Evolutionary conservation across 2,113 vertebrate species (phyloP), one percentile per base, ranked within the genome.

Genomic region (Tragulus kanchil): DNA sequence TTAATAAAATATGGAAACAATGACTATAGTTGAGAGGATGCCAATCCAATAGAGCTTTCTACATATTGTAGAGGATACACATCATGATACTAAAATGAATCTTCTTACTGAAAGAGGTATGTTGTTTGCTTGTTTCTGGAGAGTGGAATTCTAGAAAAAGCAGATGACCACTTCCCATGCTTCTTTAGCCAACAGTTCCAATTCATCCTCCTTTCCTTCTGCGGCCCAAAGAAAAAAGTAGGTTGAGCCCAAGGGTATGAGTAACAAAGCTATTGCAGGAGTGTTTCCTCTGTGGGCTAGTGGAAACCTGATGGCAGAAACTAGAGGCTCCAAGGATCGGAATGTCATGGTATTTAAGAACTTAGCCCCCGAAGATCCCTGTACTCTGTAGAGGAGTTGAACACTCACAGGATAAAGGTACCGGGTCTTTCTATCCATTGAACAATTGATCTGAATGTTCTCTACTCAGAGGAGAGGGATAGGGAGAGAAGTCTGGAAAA

Each of bases 1-100:
- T 89, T 87, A 79, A 81, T 89, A 45, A 95, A 86, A 84, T 67
- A 62, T 62, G 8, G 45, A 73, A 62, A 59, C 26, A 25, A 31
- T 78, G 19, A 69, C 48, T 92, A n/a, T 14, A 91, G 25, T 69
- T 75, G 31, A 88, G 85, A 88, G 19, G 26, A 64, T 21, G 16
- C 3, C 82, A 89, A 42, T 8, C 11, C 17, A 75, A 13, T 14
- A 90, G 61, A 71, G 15, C 5, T 64, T 81, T 91, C 52, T 84
- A 36, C 9, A 69, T 21, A 13, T 54, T 71, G 8, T 87, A 36
- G 88, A 64, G 64, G 45, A 73, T 23, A 73, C 1, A 64, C 5
- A 50, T 17, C 25, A 58, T 67, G 77, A 90, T 85, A 67, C 71
- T 86, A 86, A 21, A 94, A 85, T 81, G 56, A 87, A 93, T 73